These are phyloP conservation scores for Peromyscus californicus DNA, from an alignment of 2,113 vertebrate species.

Conservation along the genomic window DNA sequence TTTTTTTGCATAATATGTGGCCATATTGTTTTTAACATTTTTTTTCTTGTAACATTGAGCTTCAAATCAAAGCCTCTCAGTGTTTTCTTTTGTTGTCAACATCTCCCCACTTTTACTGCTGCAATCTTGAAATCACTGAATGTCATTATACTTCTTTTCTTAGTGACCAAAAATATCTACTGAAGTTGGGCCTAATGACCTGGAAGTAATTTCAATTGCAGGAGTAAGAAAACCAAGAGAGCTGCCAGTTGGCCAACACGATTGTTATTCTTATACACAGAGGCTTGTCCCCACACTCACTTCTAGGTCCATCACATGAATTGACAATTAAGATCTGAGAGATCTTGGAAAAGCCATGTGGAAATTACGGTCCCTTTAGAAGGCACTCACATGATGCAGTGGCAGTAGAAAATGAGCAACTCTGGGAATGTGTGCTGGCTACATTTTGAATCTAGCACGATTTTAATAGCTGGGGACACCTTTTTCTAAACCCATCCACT, in stretches of 20 bases:
- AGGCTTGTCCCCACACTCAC: conserved; percentile 75
- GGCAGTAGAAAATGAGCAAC: background rate
- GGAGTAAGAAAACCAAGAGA: conserved; percentile 86
- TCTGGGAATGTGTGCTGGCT: background rate
- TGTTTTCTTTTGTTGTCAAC: conserved; percentile 19
- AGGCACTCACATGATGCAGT: background rate
- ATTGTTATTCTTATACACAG: conserved; percentile 83
- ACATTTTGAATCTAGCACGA: background rate
- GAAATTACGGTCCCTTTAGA: conserved; percentile 40
- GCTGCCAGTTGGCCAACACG: conserved; percentile 81
- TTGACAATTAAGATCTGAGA: conserved; percentile 83
- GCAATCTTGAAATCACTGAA: conserved; percentile 74
- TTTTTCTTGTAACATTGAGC: conserved; percentile 52
- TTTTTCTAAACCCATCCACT: background rate
- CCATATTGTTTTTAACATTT: background rate
- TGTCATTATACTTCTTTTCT: conserved; percentile 82
- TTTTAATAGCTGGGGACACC: background rate
- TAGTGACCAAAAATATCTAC: conserved; percentile 84
- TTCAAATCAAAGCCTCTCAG: conserved; percentile 57
- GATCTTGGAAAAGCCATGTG: conserved; percentile 75
- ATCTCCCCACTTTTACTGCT: background rate
- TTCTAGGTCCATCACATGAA: conserved; percentile 82
- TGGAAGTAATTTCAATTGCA: conserved; percentile 84
- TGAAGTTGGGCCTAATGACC: conserved; percentile 85
- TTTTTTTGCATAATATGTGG: background rate